phyloP scores from a whole-genome alignment of 2,797 vertebrate species.

The Peromyscus melanophrys region DNA sequence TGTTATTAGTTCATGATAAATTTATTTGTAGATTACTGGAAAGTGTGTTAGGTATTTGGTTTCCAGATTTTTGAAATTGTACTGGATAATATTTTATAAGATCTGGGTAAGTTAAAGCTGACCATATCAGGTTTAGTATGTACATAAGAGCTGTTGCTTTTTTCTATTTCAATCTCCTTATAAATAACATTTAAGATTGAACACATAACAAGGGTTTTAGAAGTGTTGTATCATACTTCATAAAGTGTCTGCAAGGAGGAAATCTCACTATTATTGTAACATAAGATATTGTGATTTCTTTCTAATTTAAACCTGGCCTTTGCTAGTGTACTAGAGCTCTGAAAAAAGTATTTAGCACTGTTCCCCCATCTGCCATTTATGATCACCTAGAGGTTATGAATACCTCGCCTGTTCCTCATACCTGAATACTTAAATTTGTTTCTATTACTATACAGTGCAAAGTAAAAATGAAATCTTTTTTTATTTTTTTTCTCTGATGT shows the following conservation, averaged over 20 bases:
- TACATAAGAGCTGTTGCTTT: background rate
- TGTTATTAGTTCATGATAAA: slow-evolving; percentile 10
- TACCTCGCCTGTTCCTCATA: background rate
- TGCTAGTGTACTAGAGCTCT: background rate
- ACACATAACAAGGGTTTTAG: background rate
- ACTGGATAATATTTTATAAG: background rate
- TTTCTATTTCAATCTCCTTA: background rate
- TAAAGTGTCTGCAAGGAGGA: background rate
- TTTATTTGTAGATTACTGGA: background rate
- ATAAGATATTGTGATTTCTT: slow-evolving; percentile 30
- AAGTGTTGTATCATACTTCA: background rate
- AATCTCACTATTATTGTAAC: background rate
- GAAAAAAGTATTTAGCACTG: background rate
- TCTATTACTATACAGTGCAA: background rate
- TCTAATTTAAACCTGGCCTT: background rate
- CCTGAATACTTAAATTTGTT: background rate
- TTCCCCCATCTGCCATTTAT: background rate
- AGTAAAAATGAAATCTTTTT: background rate
- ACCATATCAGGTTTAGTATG: background rate
- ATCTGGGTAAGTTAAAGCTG: background rate
- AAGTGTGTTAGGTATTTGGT: background rate
- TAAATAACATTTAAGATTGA: background rate
- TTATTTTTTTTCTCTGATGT: background rate
- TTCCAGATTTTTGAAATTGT: background rate
- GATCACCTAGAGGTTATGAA: background rate